Base-by-base conservation (phyloP, 1,140 invertebrate species). In the Agrilus planipennis region DNA sequence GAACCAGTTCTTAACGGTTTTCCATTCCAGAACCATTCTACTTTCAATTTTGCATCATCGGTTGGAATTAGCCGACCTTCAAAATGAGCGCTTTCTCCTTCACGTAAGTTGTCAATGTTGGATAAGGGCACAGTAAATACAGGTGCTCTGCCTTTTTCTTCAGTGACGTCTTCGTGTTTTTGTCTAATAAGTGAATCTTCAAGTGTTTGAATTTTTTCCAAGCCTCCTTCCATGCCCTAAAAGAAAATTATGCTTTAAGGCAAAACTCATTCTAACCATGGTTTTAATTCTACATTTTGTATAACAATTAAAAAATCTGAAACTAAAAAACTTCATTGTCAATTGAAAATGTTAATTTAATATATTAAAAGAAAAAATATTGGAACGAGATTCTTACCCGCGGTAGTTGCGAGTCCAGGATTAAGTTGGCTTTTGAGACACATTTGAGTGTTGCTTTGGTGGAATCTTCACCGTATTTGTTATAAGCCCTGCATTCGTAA, bases 21-120 rank as follows among this genome's bases (percentile, higher is more conserved):
- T 37, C 88, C 88, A 63, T 94, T 91, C 81, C 85, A 89, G 68
- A 85, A 90, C 89, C 89, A 94, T 71, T 93, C 89, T 23, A 36
- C 85, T 68, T 88, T 91, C 44, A 96, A 72, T 57, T 86, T 89
- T 18, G 92, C 86, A 73, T 97, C 93, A 60, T 94, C 89, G 9
- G 86, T 85, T 12, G 92, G 93, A 23, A 79, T 87, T 11, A 96
- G 70, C 46, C 89, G 76, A 34, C 87, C 89, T 73, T 97, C 92
- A 62, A 96, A 92, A 67, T 97, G 92, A 42, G 84, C 81, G 58
- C 82, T 92, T 70, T 94, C 89, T 34, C 87, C 87, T 69, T 91
- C 87, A 12, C 85, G 73, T 18, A 93, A 60, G 51, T 75, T 82
- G 47, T 87, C 83, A 45, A 91, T 75, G 53, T 93, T 92, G 27